Evolutionary conservation across 2,797 vertebrate species (phyloP).

Genomic region (Cuculus canorus): DNA sequence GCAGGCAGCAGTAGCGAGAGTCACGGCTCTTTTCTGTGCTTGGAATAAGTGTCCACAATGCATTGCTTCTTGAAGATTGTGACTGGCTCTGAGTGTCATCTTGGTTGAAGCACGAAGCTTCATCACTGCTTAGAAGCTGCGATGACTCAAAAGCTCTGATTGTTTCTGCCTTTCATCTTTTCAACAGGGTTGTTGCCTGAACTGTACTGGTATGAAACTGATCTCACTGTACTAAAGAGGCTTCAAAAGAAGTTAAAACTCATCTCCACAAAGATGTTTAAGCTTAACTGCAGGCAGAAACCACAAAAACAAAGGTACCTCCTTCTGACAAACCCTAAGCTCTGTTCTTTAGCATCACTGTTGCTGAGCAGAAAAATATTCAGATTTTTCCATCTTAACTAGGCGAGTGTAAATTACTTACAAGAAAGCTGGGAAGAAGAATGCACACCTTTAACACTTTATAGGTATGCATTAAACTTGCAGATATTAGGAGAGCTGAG

Average conservation of each 20-base stretch:
- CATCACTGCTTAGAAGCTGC: background rate
- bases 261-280: background rate
- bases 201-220: background rate
- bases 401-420: background rate
- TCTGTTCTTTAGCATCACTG: background rate
- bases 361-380: background rate
- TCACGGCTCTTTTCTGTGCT: background rate
- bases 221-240: background rate
- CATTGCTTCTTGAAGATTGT: background rate
- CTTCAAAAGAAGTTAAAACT: background rate
- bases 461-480: background rate
- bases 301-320: background rate
- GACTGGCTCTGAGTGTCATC: background rate
- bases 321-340: background rate
- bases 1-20: background rate
- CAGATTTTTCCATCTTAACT: background rate
- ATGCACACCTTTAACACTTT: background rate
- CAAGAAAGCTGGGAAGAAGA: background rate
- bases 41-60: background rate
- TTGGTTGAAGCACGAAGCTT: background rate
- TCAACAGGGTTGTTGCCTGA: background rate
- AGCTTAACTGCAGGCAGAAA: background rate
- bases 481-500: background rate
- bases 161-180: slow-evolving; percentile 4
- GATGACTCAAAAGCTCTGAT: background rate